Base-by-base conservation (phyloP, 2,797 vertebrate genomes). In the Lates japonicus region DNA sequence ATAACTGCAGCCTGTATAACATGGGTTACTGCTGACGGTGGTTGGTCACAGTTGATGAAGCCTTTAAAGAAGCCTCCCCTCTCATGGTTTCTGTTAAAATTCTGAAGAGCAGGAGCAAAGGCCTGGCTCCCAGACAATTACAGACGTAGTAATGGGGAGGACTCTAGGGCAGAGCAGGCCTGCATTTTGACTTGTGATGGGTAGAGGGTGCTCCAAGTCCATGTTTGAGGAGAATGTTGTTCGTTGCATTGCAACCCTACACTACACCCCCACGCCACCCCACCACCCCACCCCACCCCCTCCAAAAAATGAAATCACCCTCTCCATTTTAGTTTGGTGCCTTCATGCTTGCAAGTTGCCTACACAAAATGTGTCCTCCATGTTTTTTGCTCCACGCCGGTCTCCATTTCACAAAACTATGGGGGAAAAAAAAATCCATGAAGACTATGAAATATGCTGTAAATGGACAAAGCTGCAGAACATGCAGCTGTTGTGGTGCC, bases 11-110 rank as follows among this genome's bases (percentile, higher is more conserved):
- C 96, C 97, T 97, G 96, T 96, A 96, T 97, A 98, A 97, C 97
- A 97, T 95, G 97, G 97, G 97, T 97, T 97, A 97, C 96, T 97
- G 96, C 96, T 96, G 96, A 95, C 91, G 94, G 95, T 95, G 95
- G 96, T 96, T 96, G 95, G 94, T 95, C 94, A 94, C 95, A 96
- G 95, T 96, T 96, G 97, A 97, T 96, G 96, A 97, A 97, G 96
- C 96, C 96, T 97, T 95, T 92, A 96, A 96, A 97, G 95, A 95
- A 94, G 95, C 93, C 76, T 92, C 89, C 90, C 93, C 94, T 96
- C 96, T 97, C 92, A 95, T 96, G 95, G 93, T 96, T 96, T 93
- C 93, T 95, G 93, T 94, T 95, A 96, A 96, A 95, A 93, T 95
- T 93, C 92, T 90, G 85, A 90, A 89, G 87, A 87, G 94, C 87